phyloP scores from a whole-genome alignment of 2,113 vertebrate genomes.

The Symphodus melops region DNA sequence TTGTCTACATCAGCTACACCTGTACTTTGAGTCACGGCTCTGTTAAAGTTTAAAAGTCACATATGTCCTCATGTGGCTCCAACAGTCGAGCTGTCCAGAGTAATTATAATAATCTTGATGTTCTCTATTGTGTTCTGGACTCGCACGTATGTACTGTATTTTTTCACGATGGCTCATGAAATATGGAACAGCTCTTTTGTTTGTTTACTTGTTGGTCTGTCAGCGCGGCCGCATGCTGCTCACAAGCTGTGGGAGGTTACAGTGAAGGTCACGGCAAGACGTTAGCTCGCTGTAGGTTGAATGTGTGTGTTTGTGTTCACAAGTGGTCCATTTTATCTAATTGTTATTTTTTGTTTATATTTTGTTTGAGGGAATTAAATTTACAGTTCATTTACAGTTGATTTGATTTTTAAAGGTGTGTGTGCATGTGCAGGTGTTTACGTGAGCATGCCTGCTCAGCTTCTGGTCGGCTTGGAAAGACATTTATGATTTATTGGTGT shows the following conservation, averaged over 20 bases:
- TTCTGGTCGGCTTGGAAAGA: neutral
- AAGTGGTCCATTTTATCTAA: slow-evolving; percentile 2
- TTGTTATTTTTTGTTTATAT: neutral
- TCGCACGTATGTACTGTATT: neutral
- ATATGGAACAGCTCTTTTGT: slow-evolving; percentile 60
- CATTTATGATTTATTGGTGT: slow-evolving; percentile 6
- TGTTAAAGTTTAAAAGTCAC: slow-evolving; percentile 7
- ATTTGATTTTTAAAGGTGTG: neutral
- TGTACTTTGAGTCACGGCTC: neutral
- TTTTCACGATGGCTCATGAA: slow-evolving; percentile 53
- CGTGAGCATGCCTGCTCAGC: neutral
- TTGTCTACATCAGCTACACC: too few species aligned
- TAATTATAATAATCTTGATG: slow-evolving; percentile 40
- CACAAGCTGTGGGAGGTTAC: slow-evolving; percentile 48
- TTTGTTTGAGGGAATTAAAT: too few species aligned
- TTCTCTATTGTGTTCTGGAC: slow-evolving; percentile 24
- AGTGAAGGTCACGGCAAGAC: slow-evolving; percentile 56
- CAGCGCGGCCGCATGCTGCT: slow-evolving; percentile 40
- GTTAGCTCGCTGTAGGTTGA: neutral
- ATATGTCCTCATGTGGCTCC: neutral
- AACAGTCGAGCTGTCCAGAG: slow-evolving; percentile 31
- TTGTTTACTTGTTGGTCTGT: slow-evolving; percentile 64
- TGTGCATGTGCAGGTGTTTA: neutral
- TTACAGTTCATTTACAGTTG: too few species aligned
- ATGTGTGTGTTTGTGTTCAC: neutral